Base-by-base conservation (phyloP, 92 coral and sea anemone genomes). In the Parazoanthus darwini region DNA sequence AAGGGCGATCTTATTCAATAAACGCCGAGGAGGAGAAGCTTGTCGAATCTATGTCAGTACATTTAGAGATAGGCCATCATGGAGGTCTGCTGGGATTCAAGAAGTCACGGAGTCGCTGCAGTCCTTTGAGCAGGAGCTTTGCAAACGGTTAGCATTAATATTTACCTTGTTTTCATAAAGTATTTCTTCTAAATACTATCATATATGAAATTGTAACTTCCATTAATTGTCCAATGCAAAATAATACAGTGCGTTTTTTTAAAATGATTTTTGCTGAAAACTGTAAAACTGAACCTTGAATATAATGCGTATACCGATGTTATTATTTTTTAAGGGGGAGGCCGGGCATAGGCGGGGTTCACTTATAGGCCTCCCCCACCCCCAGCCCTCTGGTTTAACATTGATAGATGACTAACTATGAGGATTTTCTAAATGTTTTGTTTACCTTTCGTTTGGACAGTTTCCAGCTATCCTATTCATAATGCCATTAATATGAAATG, bases 1-100 rank as follows among this genome's bases (percentile, higher is more conserved):
- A 37, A 6, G 91, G 11, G 67, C 77, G 13, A 87, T 92, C 18
- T 35, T 89, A 11, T 89, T 92, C 59, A 89, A 89, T 59, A 92
- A 89, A 20, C 6, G 94, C 3, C 81, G 92, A 1, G 88, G 90
- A n/a, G 94, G 94, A 1, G 91, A 92, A 77, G 89, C 92, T 2
- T 82, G 92, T 0, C 86, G 73, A 70, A 82, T 86, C 82, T 20
- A 14, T 3, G 82, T 86, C 1, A 1, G 6, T 9, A 10, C 76
- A 6, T 92, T 68, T 38, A 22, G 70, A 74, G 51, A 76, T 43
- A 8, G 91, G 5, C 92, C 94, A 6, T 42, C 67, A 8, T 92
- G 94, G 92, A 65, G 71, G 39, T 20, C 74, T 1, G n/a, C 1
- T 36, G 63, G 80, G 13, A 36, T 39, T 0, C 3, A 36, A 6